A percentile compares a stretch with the other conserved stretches of the same genome.
phyloP scores from a whole-genome alignment of 2,888 invertebrate species.

The Dryobotodes eremita region DNA sequence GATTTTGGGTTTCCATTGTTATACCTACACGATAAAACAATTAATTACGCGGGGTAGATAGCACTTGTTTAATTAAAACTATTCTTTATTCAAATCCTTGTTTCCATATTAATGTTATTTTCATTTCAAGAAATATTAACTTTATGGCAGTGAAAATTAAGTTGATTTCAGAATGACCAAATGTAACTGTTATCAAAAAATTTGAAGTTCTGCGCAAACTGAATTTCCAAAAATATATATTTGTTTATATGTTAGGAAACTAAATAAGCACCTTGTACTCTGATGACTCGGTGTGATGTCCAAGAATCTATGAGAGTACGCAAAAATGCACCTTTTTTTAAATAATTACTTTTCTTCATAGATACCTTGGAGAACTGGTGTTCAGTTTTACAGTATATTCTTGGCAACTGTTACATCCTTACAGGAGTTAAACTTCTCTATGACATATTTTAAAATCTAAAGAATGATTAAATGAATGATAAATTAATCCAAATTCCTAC shows the following conservation, averaged over 20 bases:
- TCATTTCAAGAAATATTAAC: not conserved
- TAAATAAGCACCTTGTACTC: not conserved
- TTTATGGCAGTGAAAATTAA: not conserved
- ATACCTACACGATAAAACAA: slow-evolving; percentile 4
- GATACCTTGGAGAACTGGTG: no score
- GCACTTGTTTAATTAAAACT: not conserved
- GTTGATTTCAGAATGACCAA: not conserved
- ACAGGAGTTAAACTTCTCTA: no score
- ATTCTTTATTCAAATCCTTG: not conserved
- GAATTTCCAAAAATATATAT: not conserved
- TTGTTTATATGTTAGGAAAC: not conserved
- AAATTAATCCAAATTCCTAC: not conserved
- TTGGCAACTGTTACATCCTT: no score
- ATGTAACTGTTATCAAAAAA: not conserved
- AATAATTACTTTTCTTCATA: no score
- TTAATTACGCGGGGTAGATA: not conserved
- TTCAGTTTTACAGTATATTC: no score
- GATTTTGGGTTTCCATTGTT: slow-evolving; percentile 19
- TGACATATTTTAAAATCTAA: not conserved
- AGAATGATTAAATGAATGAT: not conserved
- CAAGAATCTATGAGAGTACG: not conserved
- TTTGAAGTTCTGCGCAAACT: not conserved
- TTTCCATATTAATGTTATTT: not conserved
- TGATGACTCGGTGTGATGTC: not conserved
- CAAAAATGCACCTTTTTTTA: not conserved